These are phyloP conservation scores for Channa argus DNA, from an alignment of 2,113 vertebrate genomes.

Conservation along the genomic window DNA sequence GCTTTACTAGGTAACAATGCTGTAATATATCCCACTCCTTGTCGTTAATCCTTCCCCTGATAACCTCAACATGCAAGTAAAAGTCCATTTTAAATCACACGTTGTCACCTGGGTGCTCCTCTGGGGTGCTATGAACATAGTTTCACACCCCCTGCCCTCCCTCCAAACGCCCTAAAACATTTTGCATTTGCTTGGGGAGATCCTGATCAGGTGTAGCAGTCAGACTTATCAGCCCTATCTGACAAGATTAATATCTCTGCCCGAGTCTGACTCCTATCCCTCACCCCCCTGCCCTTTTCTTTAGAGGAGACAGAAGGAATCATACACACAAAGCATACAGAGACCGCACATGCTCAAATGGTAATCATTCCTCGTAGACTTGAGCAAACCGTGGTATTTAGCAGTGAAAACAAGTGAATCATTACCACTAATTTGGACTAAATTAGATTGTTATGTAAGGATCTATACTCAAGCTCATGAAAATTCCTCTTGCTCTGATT, in stretches of 20 bases:
- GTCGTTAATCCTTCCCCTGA: slow-evolving; percentile 78
- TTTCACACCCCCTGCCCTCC: neutral
- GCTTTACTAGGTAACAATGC: slow-evolving; percentile 65
- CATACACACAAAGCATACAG: slow-evolving; percentile 10
- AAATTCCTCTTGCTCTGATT: slow-evolving; percentile 20
- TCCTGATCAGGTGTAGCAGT: slow-evolving; percentile 26
- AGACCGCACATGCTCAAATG: neutral
- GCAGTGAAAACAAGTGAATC: slow-evolving; percentile 41
- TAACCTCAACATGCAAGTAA: slow-evolving; percentile 79
- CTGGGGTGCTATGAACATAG: slow-evolving; percentile 47
- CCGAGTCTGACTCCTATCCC: neutral
- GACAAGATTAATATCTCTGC: slow-evolving; percentile 25
- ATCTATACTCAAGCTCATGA: slow-evolving; percentile 28
- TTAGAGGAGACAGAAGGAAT: neutral
- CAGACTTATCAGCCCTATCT: slow-evolving; percentile 45
- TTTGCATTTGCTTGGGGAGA: slow-evolving; percentile 29
- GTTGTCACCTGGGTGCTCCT: slow-evolving; percentile 35
- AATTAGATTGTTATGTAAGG: slow-evolving; percentile 59
- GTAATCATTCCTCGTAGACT: slow-evolving; percentile 17
- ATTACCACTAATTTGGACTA: slow-evolving; percentile 38
- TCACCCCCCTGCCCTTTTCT: neutral
- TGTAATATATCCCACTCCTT: slow-evolving; percentile 72
- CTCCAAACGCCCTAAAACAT: slow-evolving; percentile 7
- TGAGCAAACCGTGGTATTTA: slow-evolving; percentile 16
- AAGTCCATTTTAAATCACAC: slow-evolving; percentile 75